Evolutionary conservation across 2,113 vertebrate genomes (phyloP).

Genomic region (Oncorhynchus tshawytscha): DNA sequence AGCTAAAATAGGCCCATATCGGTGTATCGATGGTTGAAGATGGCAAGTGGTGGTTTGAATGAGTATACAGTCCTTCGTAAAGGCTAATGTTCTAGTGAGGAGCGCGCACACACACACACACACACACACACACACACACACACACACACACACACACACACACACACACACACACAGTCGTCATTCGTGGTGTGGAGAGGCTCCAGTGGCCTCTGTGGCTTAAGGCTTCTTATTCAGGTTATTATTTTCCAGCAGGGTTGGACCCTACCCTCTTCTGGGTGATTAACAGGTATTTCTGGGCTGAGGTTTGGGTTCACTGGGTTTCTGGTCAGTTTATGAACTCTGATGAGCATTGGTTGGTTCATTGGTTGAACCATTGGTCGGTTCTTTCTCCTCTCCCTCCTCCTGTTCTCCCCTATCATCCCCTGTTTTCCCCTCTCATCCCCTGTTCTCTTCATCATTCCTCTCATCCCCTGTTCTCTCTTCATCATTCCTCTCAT

Average conservation of each 20-base stretch:
- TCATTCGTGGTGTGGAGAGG: not conserved
- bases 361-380: not conserved
- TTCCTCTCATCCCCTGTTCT: not conserved
- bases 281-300: constrained; percentile 25
- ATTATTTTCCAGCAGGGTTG: constrained; percentile 38
- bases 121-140: not conserved
- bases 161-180: not conserved
- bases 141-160: not conserved
- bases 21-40: constrained; percentile 26
- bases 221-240: not conserved
- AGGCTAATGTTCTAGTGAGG: not conserved
- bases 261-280: not conserved
- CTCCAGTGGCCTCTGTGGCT: constrained; percentile 2
- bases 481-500: no score
- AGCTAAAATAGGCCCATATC: not conserved
- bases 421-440: no score
- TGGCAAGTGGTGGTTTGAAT: constrained; percentile 29
- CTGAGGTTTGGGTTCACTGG: constrained; percentile 28
- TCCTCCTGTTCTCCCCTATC: not conserved
- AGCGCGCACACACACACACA: not conserved
- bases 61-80: not conserved
- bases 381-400: not conserved
- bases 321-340: constrained; percentile 30
- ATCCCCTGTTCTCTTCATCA: not conserved
- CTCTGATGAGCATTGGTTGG: not conserved